A percentile compares a stretch with the other conserved stretches of the same genome.
Conservation (phyloP, 2,888 invertebrate species). For the Ennomos fuscantarius region DNA sequence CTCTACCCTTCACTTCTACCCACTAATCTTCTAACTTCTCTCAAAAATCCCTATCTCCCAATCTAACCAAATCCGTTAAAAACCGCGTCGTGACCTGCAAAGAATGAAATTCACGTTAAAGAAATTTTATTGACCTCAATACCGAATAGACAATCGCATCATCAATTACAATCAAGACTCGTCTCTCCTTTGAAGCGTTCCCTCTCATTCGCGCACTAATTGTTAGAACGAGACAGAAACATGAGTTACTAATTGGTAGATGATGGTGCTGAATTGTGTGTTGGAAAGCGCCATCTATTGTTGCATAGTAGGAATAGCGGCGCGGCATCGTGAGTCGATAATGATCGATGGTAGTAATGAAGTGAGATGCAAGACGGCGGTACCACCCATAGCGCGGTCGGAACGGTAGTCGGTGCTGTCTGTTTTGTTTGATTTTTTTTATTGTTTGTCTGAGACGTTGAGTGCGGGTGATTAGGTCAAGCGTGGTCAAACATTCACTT, state of each 20-base stretch:
- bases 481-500: slow-evolving; percentile 25
- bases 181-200: slow-evolving; percentile 60
- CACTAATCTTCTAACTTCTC: slow-evolving; percentile 13
- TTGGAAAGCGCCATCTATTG: slow-evolving; percentile 81
- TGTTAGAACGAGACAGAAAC: slow-evolving; percentile 47
- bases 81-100: slow-evolving; percentile 59
- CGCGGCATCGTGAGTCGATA: slow-evolving; percentile 69
- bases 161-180: slow-evolving; percentile 83
- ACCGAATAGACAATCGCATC: slow-evolving; percentile 76
- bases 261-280: slow-evolving; percentile 79
- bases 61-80: slow-evolving; percentile 17
- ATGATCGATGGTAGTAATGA: slow-evolving; percentile 74
- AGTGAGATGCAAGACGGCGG: slow-evolving; percentile 61
- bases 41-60: slow-evolving; percentile 8
- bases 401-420: slow-evolving; percentile 74
- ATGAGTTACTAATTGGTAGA: slow-evolving; percentile 73
- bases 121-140: slow-evolving; percentile 73
- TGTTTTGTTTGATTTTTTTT: slow-evolving; percentile 60
- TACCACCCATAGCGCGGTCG: slow-evolving; percentile 72
- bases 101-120: slow-evolving; percentile 71
- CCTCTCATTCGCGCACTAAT: slow-evolving; percentile 49
- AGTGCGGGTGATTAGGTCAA: slow-evolving; percentile 51
- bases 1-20: slow-evolving; percentile 21
- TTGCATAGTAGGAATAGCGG: slow-evolving; percentile 81
- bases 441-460: slow-evolving; percentile 60